A percentile compares a stretch with the other conserved stretches of the same genome.
These are phyloP conservation scores for Athetis lepigone DNA, from an alignment of 2,888 invertebrate species.

Conservation along the genomic window DNA sequence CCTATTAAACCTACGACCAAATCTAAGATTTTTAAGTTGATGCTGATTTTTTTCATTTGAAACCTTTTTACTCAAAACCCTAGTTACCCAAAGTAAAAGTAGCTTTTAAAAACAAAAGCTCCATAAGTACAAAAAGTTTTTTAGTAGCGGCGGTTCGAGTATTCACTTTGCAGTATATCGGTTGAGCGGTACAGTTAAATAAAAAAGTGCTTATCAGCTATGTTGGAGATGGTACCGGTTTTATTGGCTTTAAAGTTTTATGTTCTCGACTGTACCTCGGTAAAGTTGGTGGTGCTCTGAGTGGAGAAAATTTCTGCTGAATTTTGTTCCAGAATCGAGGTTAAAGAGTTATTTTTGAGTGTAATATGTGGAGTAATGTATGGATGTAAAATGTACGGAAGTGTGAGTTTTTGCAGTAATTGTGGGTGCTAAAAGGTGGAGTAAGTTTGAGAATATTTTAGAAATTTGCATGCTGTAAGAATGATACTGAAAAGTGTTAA, in stretches of 20 bases:
- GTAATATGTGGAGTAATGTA: background rate
- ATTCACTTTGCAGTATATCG: constrained; percentile 60
- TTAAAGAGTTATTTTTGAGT: constrained; percentile 15
- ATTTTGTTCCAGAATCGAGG: constrained; percentile 26
- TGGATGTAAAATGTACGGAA: no score
- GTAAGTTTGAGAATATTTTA: no score
- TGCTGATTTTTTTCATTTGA: no score
- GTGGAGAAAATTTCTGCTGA: constrained; percentile 33
- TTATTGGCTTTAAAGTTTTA: constrained; percentile 88
- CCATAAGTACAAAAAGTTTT: constrained; percentile 39
- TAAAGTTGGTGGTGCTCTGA: constrained; percentile 63
- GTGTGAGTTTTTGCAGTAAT: no score
- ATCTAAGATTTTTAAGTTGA: no score
- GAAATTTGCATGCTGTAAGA: no score
- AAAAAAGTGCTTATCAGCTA: constrained; percentile 88
- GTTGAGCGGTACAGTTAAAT: constrained; percentile 76
- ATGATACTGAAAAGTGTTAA: no score
- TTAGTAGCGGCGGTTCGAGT: constrained; percentile 29
- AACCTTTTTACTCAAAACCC: background rate
- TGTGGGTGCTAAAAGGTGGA: no score
- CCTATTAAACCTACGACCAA: no score
- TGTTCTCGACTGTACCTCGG: constrained; percentile 73
- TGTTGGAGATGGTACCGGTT: constrained; percentile 79
- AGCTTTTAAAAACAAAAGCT: constrained; percentile 10
- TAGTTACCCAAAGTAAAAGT: constrained; percentile 6